Conservation (phyloP, 2,797 vertebrate species). For the Nyctalus aviator region DNA sequence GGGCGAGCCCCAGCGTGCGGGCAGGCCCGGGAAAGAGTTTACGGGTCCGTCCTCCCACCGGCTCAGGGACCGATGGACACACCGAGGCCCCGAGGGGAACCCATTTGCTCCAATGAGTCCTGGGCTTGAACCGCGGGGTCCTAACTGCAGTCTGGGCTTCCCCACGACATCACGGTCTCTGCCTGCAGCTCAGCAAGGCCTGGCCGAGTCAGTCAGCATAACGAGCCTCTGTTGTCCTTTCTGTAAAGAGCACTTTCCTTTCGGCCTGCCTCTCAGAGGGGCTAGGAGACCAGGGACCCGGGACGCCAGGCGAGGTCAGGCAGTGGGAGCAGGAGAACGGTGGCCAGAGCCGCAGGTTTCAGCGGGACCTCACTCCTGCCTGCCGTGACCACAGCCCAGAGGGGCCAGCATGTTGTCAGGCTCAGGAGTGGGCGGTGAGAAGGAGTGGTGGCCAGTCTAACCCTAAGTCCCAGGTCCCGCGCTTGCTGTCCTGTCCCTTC, state of each 20-base stretch:
- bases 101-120: conserved; percentile 52
- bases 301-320: background rate
- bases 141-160: conserved; percentile 24
- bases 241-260: background rate
- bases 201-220: background rate
- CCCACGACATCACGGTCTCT: conserved; percentile 47
- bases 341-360: background rate
- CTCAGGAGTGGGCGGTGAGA: background rate
- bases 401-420: rapidly evolving
- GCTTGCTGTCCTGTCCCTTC: too few species aligned
- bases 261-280: background rate
- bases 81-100: conserved; percentile 28
- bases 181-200: background rate
- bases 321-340: rapidly evolving
- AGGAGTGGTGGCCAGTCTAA: background rate
- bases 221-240: background rate
- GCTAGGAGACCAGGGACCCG: rapidly evolving
- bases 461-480: background rate
- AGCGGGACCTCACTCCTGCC: background rate
- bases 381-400: background rate
- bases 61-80: background rate
- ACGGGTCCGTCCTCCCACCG: background rate
- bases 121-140: background rate
- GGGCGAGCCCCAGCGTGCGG: conserved; percentile 45
- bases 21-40: background rate